These are phyloP conservation scores for Zoroaster sp. DNA, from an alignment of 53 echinoderm and acorn worm genomes.

Conservation along the genomic window DNA sequence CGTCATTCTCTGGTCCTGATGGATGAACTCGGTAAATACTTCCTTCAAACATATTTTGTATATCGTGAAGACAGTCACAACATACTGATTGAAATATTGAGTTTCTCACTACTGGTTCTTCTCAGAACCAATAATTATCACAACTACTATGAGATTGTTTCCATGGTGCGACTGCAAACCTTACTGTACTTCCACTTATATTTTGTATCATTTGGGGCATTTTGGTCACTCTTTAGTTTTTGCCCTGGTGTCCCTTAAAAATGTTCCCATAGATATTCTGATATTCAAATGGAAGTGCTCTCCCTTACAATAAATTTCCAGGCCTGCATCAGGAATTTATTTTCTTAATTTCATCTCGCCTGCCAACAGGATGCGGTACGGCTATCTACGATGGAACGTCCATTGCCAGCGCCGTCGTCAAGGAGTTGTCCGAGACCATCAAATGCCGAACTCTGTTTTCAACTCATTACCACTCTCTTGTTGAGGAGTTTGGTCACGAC, in stretches of 20 bases:
- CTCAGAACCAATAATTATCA: no score
- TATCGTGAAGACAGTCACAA: not conserved
- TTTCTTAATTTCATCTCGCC: not conserved
- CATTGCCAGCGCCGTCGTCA: constrained; percentile 98
- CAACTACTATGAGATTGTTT: no score
- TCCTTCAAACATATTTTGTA: not conserved
- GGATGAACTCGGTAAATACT: constrained; percentile 85
- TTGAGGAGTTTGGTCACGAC: constrained; percentile 96
- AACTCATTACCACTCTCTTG: constrained; percentile 96
- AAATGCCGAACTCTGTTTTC: constrained; percentile 94
- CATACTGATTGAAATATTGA: not conserved
- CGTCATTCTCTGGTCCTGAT: constrained; percentile 88
- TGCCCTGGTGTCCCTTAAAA: not conserved
- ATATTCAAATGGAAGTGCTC: no score
- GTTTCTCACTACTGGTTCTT: no score
- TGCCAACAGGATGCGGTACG: constrained; percentile 80
- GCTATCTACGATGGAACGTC: constrained; percentile 99
- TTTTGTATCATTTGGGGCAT: no score
- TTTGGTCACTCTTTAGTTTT: not conserved
- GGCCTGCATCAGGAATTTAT: not conserved
- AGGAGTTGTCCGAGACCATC: constrained; percentile 89
- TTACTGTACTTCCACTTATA: no score
- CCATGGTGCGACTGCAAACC: no score
- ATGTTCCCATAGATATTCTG: no score
- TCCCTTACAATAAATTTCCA: not conserved